Conservation (phyloP, 2,888 invertebrate species). For the Phania funesta region DNA sequence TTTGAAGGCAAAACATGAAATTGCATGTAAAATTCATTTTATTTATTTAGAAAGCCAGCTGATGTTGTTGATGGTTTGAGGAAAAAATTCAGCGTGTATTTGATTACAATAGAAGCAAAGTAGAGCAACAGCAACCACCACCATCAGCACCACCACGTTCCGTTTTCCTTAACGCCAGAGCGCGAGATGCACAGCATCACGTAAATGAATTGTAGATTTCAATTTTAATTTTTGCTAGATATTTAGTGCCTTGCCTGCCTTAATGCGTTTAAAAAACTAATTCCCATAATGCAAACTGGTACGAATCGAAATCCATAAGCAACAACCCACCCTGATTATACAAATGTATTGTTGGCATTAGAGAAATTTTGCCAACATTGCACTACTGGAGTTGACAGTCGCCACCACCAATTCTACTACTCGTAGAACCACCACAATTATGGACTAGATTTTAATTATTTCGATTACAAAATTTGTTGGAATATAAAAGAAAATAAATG, state of each 20-base stretch:
- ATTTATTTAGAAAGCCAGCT: constrained; percentile 58
- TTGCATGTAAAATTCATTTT: constrained; percentile 55
- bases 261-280: constrained; percentile 66
- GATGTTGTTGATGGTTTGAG: constrained; percentile 48
- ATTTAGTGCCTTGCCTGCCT: constrained; percentile 52
- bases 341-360: background rate
- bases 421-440: constrained; percentile 16
- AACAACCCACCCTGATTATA: constrained; percentile 27
- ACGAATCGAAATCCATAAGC: constrained; percentile 19
- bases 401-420: constrained; percentile 10
- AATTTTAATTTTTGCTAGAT: background rate
- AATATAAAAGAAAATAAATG: background rate
- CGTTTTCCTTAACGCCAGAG: constrained; percentile 15
- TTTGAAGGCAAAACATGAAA: constrained; percentile 50
- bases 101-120: constrained; percentile 9
- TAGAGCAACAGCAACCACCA: constrained; percentile 30
- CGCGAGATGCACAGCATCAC: background rate
- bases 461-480: constrained; percentile 22
- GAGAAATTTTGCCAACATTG: constrained; percentile 40
- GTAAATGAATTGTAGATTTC: background rate
- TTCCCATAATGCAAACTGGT: constrained; percentile 64
- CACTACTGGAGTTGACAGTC: constrained; percentile 56
- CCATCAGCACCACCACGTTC: constrained; percentile 10
- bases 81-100: constrained; percentile 63
- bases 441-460: constrained; percentile 61